Evolutionary conservation across 2,113 vertebrate genomes (phyloP).

Genomic region (Lepus europaeus): DNA sequence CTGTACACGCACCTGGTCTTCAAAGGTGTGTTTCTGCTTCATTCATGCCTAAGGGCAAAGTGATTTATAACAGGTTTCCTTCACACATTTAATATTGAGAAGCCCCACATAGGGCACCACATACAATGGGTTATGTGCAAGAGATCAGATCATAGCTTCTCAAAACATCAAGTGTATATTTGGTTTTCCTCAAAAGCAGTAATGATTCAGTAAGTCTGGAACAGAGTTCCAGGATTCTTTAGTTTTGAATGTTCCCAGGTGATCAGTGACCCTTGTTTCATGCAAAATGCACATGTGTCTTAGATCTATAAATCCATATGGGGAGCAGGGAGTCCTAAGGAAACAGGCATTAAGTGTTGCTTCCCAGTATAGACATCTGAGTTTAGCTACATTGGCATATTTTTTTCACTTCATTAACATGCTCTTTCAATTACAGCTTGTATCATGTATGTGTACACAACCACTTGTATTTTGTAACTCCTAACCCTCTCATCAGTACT

Average conservation of each 20-base stretch:
- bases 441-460: constrained; percentile 9
- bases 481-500: constrained; percentile 64
- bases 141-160: not conserved
- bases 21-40: not conserved
- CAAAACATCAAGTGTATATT: not conserved
- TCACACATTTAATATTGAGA: not conserved
- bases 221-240: not conserved
- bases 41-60: not conserved
- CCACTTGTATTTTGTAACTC: constrained; percentile 59
- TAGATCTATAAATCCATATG: not conserved
- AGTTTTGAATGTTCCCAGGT: not conserved
- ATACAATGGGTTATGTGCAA: not conserved
- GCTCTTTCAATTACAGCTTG: constrained; percentile 33
- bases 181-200: constrained; percentile 8
- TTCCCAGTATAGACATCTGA: not conserved
- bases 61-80: not conserved
- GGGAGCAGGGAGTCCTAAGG: not conserved
- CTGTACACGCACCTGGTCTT: not conserved
- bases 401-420: constrained; percentile 57
- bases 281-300: not conserved
- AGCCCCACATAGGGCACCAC: not conserved
- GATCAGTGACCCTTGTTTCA: not conserved
- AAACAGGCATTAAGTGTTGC: not conserved
- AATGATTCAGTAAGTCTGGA: not conserved
- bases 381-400: not conserved